Base-by-base conservation (phyloP, 92 coral and sea anemone genomes). In the Zoanthus sociatus region DNA sequence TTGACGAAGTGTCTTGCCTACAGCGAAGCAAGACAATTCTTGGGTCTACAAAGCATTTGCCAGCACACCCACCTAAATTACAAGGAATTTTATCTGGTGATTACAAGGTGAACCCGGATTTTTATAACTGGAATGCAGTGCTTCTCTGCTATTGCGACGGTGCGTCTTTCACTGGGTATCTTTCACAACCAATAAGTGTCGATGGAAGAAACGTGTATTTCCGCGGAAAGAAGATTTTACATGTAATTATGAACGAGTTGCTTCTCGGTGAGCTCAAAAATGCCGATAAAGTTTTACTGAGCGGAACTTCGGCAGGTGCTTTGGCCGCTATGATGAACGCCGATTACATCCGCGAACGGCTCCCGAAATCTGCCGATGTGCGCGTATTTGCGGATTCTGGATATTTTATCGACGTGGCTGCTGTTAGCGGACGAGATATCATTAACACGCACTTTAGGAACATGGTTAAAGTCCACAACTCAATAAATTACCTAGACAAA, bases 271-370 rank as follows among this genome's bases (percentile, higher is more conserved):
- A 90, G 21, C 88, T 97, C 69, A 91, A 83, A 5, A 75, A 79
- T 20, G 97, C 99, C n/a, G 88, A 90, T 14, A 91, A 92, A 31
- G 85, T 97, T 10, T 91, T 97, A 44, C 90, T 97, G 11, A 92
- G 92, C 37, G 99, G 99, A 31, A 95, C 95, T 5, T 97, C 99
- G 50, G 99, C 99, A 1, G 99, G 99, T 7, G 94, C 97, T 77
- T 77, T 97, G 60, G 94, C 98, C 4, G 99, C 96, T 60, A 78
- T 91, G 54, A 90, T 97, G 88, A 94, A 97, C 78, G 96, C 99
- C 71, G 99, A 97, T 90, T 97, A 81, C 83, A 93, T 97, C 87
- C 96, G 95, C 60, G 89, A 84, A 66, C 86, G 84, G 76, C 81
- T 97, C 20, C 96, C 98, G 16, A 78, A 68, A 50, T 83, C 94